Conservation (phyloP, 2,888 invertebrate species). For the Polymixis flavicincta region DNA sequence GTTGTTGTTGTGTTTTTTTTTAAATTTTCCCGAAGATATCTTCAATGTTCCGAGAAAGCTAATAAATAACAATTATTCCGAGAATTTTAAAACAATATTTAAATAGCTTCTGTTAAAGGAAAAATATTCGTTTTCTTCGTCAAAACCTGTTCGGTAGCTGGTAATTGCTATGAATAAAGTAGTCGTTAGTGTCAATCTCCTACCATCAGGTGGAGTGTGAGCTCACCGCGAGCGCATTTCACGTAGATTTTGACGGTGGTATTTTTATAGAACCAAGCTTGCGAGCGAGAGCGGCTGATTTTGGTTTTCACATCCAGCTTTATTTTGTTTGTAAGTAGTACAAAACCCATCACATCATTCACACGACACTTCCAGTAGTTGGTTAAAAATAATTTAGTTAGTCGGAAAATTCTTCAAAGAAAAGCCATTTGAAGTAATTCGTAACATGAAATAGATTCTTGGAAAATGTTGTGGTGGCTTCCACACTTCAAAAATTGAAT, state of each 20-base stretch:
- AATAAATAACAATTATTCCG: not conserved
- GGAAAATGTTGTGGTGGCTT: no score
- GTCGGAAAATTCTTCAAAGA: no score
- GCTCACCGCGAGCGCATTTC: not conserved
- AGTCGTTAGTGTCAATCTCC: not conserved
- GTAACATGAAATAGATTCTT: no score
- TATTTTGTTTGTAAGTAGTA: not conserved
- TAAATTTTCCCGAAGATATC: not conserved
- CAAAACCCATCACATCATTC: not conserved
- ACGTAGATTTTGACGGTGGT: not conserved
- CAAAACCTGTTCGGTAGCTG: not conserved
- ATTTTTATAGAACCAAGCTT: not conserved
- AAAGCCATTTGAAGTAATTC: no score
- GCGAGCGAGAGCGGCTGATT: not conserved
- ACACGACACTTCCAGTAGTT: no score
- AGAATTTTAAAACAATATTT: not conserved
- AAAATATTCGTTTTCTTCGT: not conserved
- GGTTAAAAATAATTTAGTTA: no score
- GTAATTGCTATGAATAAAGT: not conserved
- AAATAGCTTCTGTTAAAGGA: not conserved
- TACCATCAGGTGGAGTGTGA: not conserved
- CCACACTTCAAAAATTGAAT: no score
- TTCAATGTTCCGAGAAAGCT: not conserved
- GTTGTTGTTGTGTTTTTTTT: not conserved
- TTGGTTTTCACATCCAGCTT: not conserved